A percentile compares a stretch with the other conserved stretches of the same genome.
phyloP scores from a whole-genome alignment of 2,113 vertebrate genomes.

The Lycaon pictus region DNA sequence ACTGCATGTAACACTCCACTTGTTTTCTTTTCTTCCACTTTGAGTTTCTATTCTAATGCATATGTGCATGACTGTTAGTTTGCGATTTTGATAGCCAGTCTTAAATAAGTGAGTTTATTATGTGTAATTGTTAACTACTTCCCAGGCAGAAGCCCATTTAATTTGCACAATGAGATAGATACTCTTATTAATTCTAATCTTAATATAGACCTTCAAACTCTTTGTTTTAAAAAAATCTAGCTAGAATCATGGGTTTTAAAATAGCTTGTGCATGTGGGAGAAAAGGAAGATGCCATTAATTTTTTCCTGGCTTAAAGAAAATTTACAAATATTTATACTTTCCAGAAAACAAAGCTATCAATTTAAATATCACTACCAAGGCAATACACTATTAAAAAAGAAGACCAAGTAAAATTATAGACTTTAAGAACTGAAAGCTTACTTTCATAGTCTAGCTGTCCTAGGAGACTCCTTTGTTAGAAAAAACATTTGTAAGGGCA shows the following conservation, averaged over 20 bases:
- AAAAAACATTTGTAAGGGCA: background rate
- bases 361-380: background rate
- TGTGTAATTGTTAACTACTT: background rate
- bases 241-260: background rate
- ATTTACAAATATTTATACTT: background rate
- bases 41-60: slow-evolving; percentile 14
- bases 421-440: background rate
- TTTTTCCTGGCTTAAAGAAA: background rate
- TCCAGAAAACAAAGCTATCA: background rate
- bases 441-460: background rate
- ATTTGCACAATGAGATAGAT: background rate
- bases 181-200: slow-evolving; percentile 14
- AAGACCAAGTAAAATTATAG: background rate
- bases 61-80: background rate
- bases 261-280: background rate
- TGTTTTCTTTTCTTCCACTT: background rate
- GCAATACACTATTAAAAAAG: background rate
- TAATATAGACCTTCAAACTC: background rate
- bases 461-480: background rate
- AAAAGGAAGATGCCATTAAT: background rate
- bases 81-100: background rate
- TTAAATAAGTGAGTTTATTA: slow-evolving; percentile 9
- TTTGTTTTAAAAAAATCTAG: slow-evolving; percentile 32
- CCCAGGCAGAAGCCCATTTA: background rate
- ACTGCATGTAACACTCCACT: background rate